Percentiles rank a stretch among this genome's conserved stretches.
phyloP scores from a whole-genome alignment of 2,888 invertebrate species.

The Heliconius charithonia region DNA sequence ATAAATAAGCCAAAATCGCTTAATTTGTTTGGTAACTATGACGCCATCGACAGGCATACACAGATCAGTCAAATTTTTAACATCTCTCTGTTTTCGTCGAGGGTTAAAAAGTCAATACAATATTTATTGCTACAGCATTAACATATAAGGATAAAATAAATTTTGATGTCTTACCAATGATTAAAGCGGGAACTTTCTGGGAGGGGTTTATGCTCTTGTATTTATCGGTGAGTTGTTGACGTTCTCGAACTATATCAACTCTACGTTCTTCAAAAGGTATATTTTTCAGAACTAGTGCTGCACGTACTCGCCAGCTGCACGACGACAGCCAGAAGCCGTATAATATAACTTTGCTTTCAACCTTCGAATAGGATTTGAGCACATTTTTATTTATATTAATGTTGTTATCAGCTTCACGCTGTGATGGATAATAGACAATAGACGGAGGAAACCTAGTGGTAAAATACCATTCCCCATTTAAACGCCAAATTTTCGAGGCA shows the following conservation, averaged over 20 bases:
- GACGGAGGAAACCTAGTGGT: too few species aligned
- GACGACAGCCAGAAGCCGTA: slow-evolving; percentile 84
- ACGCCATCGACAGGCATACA: too few species aligned
- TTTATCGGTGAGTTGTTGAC: slow-evolving; percentile 62
- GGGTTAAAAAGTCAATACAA: not conserved
- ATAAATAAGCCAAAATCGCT: too few species aligned
- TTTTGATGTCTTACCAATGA: slow-evolving; percentile 66
- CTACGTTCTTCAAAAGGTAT: slow-evolving; percentile 66
- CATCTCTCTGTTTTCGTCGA: too few species aligned
- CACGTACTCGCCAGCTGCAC: slow-evolving; percentile 84
- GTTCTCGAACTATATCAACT: slow-evolving; percentile 67
- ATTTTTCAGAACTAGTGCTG: slow-evolving; percentile 67
- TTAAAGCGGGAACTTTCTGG: slow-evolving; percentile 74
- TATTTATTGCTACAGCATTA: not conserved
- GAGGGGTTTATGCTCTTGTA: slow-evolving; percentile 71
- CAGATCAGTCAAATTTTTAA: too few species aligned
- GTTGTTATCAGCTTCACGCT: not conserved
- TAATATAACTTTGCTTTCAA: slow-evolving; percentile 59
- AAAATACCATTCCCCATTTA: too few species aligned
- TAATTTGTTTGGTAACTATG: too few species aligned
- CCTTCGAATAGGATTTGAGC: slow-evolving; percentile 13
- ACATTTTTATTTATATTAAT: not conserved
- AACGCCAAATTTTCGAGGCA: too few species aligned
- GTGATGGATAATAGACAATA: too few species aligned
- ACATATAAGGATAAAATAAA: not conserved